Base-by-base conservation (phyloP, 1,140 invertebrate species). In the Penaeus japonicus region DNA sequence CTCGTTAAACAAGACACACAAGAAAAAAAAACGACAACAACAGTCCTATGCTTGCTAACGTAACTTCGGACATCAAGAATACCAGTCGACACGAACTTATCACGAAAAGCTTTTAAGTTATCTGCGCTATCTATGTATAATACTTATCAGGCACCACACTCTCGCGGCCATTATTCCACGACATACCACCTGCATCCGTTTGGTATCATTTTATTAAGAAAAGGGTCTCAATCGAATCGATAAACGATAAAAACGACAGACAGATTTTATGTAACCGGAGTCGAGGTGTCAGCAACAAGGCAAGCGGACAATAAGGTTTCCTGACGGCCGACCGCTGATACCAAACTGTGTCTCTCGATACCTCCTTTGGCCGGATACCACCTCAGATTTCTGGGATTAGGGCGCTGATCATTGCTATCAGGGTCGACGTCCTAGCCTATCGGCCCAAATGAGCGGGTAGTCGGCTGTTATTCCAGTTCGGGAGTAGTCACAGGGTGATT, bases 41-140 rank as follows among this genome's bases (percentile, higher is more conserved):
- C 47, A 47, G 47, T 47, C 47, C 47, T 47, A 47, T 47, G 47
- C 70, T 73, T 73, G 17, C 17, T 35, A 27, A 30, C 22, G 70
- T 79, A 79, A 53, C 77, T 53, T n/a, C 77, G 35, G 22, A 79
- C 77, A 79, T 79, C 24, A 79, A 79, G 57, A 30, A 83, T 83
- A 59, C 55, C 81, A 30, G 39, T 39, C 81, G 39, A 65, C 81
- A 62, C 81, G 22, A 39, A 83, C 22, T 62, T 62, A 83, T 83
- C 81, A 39, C n/a, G 81, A 83, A 83, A 83, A 24, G 54, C 81
- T 83, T 83, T 83, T 83, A 83, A 62, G 27, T 59, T 83, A 83
- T 83, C 81, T 55, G 22, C 59, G 24, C 24, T 83, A 83, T 83
- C 39, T 55, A 82, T 82, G 80, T 62, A 55, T 54, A 59, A 32